phyloP scores from a whole-genome alignment of 2,113 vertebrate species.

The Octodon degus region DNA sequence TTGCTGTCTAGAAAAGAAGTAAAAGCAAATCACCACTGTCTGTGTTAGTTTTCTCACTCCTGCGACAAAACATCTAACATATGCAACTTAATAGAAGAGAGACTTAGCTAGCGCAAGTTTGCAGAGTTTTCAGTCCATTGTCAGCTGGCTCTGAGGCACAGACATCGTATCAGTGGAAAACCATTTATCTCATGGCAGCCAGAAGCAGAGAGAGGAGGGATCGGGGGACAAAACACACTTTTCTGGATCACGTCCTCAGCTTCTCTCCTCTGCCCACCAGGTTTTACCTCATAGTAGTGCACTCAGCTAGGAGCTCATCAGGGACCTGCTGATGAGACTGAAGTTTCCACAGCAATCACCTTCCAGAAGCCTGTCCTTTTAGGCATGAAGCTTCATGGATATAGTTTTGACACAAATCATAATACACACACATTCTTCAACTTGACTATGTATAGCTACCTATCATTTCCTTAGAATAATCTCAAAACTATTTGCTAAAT shows the following conservation, averaged over 20 bases:
- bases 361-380: background rate
- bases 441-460: background rate
- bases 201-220: background rate
- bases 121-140: background rate
- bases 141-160: background rate
- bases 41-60: background rate
- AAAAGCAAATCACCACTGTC: background rate
- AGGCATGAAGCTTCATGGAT: background rate
- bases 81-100: background rate
- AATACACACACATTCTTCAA: background rate
- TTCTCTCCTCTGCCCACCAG: background rate
- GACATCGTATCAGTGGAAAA: background rate
- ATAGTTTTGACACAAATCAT: background rate
- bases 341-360: background rate
- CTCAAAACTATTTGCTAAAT: background rate
- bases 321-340: background rate
- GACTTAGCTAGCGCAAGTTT: background rate
- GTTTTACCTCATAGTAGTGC: background rate
- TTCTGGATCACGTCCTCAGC: background rate
- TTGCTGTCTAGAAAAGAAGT: background rate
- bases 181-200: background rate
- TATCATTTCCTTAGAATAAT: background rate
- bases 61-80: background rate
- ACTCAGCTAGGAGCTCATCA: background rate
- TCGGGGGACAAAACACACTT: background rate